Conservation (phyloP, 2,888 invertebrate genomes). For the Drosophila yooni region DNA sequence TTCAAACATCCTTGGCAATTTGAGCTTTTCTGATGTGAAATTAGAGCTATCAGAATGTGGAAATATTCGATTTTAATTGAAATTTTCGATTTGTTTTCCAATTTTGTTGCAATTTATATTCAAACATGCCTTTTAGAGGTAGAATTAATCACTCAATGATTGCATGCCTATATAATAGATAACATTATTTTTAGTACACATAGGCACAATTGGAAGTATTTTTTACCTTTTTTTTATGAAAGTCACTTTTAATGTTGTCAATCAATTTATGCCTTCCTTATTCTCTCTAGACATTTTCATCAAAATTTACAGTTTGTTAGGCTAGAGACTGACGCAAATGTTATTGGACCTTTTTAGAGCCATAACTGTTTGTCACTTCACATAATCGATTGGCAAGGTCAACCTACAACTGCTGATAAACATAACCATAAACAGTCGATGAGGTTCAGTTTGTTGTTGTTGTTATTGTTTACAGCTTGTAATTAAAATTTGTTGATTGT, state of each 20-base stretch:
- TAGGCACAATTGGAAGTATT: neutral
- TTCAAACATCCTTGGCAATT: no score
- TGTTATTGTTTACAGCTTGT: constrained; percentile 41
- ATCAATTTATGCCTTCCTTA: neutral
- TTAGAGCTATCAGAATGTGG: no score
- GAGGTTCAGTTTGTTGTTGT: constrained; percentile 37
- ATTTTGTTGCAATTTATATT: no score
- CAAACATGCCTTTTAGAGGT: no score
- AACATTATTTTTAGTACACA: neutral
- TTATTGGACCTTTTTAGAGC: constrained; percentile 9
- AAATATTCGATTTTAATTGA: no score
- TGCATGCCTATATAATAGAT: neutral
- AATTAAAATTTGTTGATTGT: constrained; percentile 79
- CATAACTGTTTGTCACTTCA: constrained; percentile 31
- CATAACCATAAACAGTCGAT: constrained; percentile 59
- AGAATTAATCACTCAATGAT: neutral
- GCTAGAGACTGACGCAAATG: constrained; percentile 6
- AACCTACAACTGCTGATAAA: constrained; percentile 48
- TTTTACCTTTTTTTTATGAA: neutral
- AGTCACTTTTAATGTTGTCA: neutral
- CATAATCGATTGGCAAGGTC: constrained; percentile 56
- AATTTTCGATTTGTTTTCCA: no score
- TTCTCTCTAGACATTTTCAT: neutral
- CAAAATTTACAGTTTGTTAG: constrained; percentile 3
- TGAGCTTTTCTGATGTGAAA: no score